A percentile compares a stretch with the other conserved stretches of the same genome.
phyloP scores from a whole-genome alignment of 1,140 invertebrate species.

The Zaprionus inermis region DNA sequence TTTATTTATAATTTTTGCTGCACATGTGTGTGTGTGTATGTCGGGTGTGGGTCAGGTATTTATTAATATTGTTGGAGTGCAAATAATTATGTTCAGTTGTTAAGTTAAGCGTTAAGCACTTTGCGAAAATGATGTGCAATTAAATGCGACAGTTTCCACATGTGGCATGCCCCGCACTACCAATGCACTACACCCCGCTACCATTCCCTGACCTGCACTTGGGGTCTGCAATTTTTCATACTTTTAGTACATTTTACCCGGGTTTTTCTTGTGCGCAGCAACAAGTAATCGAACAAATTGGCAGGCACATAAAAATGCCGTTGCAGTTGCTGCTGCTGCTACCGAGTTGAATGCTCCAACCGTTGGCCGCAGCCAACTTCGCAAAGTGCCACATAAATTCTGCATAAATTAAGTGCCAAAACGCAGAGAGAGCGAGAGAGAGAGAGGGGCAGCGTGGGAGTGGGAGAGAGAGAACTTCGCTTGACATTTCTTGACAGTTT shows the following conservation, averaged over 20 bases:
- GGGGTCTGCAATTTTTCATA: slow-evolving; percentile 22
- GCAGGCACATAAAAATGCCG: slow-evolving; percentile 25
- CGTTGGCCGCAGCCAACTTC: slow-evolving; percentile 19
- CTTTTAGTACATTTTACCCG: slow-evolving; percentile 18
- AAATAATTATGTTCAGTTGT: slow-evolving; percentile 75
- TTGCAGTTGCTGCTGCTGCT: not conserved
- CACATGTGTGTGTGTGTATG: not conserved
- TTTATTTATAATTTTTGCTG: slow-evolving; percentile 40
- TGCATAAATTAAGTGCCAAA: slow-evolving; percentile 56
- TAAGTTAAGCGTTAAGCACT: slow-evolving; percentile 75
- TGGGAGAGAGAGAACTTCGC: slow-evolving; percentile 9
- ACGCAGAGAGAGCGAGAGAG: not conserved
- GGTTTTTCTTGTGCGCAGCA: slow-evolving; percentile 10
- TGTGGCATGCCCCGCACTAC: slow-evolving; percentile 23
- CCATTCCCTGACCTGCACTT: not conserved
- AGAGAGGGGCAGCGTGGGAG: not conserved
- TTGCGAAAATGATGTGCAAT: slow-evolving; percentile 72
- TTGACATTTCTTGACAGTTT: slow-evolving; percentile 54
- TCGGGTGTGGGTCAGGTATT: slow-evolving; percentile 35
- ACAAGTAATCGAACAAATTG: slow-evolving; percentile 28
- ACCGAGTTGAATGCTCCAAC: not conserved
- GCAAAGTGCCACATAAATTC: slow-evolving; percentile 56
- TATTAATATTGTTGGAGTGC: slow-evolving; percentile 72
- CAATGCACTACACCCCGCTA: not conserved
- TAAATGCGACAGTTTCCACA: slow-evolving; percentile 40